Conservation (phyloP, 92 coral and sea anemone genomes). For the Blastomussa wellsi region DNA sequence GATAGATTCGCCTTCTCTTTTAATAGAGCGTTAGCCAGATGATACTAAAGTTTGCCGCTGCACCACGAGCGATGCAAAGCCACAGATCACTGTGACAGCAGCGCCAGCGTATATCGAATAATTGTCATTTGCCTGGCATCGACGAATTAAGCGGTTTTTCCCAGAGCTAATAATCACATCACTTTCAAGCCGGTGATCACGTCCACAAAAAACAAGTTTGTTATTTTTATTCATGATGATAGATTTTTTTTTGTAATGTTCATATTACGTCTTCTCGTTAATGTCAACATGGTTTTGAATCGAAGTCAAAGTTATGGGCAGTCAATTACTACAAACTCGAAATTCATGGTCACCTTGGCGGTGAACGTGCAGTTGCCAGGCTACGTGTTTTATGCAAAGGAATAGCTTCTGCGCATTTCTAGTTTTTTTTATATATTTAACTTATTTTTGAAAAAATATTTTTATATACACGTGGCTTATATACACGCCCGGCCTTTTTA, state of each 20-base stretch:
- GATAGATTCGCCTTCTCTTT: slow-evolving; percentile 5
- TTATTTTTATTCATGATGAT: slow-evolving; percentile 8
- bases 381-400: slow-evolving; percentile 20
- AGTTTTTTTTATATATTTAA: neutral
- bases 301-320: neutral
- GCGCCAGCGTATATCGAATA: neutral
- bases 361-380: slow-evolving; percentile 19
- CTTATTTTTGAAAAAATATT: neutral
- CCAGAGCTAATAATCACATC: neutral
- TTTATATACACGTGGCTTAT: neutral
- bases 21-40: slow-evolving; percentile 20
- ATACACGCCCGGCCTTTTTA: neutral
- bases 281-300: neutral
- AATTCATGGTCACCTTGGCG: neutral
- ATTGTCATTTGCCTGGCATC: no score
- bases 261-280: neutral
- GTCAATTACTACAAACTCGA: neutral
- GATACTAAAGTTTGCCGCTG: neutral
- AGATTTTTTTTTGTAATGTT: slow-evolving; percentile 1
- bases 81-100: neutral
- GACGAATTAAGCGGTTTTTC: neutral
- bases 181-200: neutral
- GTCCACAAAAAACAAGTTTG: slow-evolving; percentile 36
- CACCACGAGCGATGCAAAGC: neutral
- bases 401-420: slow-evolving; percentile 1